phyloP scores from a whole-genome alignment of 1,140 invertebrate species.

The Drosophila nasuta region DNA sequence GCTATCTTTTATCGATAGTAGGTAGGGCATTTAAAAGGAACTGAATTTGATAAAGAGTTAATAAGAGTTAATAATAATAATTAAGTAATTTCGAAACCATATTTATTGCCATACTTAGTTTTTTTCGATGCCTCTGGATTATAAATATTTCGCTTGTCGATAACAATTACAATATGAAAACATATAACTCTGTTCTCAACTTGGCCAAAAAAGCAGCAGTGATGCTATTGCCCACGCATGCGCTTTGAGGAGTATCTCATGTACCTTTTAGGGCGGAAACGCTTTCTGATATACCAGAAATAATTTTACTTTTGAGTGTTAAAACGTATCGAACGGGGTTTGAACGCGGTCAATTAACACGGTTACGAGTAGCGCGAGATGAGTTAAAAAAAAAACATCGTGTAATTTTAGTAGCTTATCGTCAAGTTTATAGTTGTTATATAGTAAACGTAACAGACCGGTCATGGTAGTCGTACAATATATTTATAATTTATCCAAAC shows the following conservation, averaged over 20 bases:
- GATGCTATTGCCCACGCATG: conserved; percentile 53
- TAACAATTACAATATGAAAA: background rate
- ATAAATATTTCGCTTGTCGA: background rate
- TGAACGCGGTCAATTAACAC: conserved; percentile 65
- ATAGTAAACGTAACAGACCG: conserved; percentile 16
- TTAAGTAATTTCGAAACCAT: no score
- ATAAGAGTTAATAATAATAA: no score
- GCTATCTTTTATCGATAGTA: no score
- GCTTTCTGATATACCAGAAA: conserved; percentile 84
- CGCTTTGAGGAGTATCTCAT: conserved; percentile 29
- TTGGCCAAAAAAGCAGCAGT: conserved; percentile 29
- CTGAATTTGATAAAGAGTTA: no score
- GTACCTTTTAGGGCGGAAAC: conserved; percentile 78
- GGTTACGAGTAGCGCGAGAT: conserved; percentile 30
- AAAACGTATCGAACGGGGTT: conserved; percentile 71
- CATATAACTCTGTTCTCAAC: background rate
- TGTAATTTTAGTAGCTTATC: conserved; percentile 15
- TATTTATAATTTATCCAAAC: conserved; percentile 3
- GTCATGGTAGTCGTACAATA: conserved; percentile 34
- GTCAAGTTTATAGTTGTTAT: conserved; percentile 17
- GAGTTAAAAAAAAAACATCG: conserved; percentile 16
- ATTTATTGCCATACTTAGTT: no score
- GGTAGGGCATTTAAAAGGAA: no score
- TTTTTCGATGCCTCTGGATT: no score
- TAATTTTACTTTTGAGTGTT: conserved; percentile 73